phyloP scores from a whole-genome alignment of 2,888 invertebrate genomes.

The Druceiella hillmani region DNA sequence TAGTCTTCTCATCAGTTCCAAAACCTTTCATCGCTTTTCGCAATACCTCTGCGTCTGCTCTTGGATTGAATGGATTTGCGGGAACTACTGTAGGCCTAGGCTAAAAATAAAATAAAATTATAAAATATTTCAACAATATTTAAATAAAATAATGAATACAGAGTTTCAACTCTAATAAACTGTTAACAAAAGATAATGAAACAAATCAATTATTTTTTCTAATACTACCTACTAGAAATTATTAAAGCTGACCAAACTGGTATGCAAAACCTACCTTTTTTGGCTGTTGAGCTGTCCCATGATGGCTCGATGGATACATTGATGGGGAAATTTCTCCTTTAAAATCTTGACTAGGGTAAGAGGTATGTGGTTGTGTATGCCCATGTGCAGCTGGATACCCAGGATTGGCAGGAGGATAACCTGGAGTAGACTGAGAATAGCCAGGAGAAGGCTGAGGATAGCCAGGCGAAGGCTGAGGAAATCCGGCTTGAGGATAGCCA shows the following conservation, averaged over 20 bases:
- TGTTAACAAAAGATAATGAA: too few relatives aligned
- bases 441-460: constrained; percentile 25
- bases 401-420: constrained; percentile 22
- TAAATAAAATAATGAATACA: too few relatives aligned
- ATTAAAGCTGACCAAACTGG: too few relatives aligned
- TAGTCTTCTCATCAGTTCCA: constrained; percentile 86
- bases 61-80: constrained; percentile 71
- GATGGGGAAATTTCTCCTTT: too few relatives aligned
- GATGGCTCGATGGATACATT: too few relatives aligned
- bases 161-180: too few relatives aligned
- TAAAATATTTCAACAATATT: too few relatives aligned
- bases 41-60: constrained; percentile 72
- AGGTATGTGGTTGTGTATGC: constrained; percentile 8
- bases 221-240: too few relatives aligned
- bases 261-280: too few relatives aligned
- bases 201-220: too few relatives aligned
- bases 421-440: constrained; percentile 20
- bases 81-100: constrained; percentile 72
- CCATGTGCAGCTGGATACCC: constrained; percentile 10
- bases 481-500: constrained; percentile 34
- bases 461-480: constrained; percentile 35
- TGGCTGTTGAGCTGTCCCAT: too few relatives aligned
- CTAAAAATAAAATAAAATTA: constrained; percentile 36
- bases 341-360: too few relatives aligned
- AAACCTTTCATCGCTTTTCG: constrained; percentile 92